These are phyloP conservation scores for Gobio occitaniae DNA, from an alignment of 2,797 vertebrate species.

Conservation along the genomic window DNA sequence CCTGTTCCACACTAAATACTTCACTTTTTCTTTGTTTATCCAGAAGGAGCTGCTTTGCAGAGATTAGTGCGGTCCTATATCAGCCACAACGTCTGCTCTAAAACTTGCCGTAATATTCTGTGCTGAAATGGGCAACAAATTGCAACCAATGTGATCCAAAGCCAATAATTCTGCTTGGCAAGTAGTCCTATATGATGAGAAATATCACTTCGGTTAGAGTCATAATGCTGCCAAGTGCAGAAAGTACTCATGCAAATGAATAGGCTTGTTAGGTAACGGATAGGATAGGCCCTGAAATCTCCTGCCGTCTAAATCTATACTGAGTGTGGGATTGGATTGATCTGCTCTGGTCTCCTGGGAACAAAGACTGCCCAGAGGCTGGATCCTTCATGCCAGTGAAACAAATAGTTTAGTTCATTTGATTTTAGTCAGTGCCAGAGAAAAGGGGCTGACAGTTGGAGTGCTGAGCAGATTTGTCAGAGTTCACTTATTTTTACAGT, in stretches of 20 bases:
- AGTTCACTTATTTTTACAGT: constrained; percentile 25
- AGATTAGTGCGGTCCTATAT: neutral
- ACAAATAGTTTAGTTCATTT: constrained; percentile 46
- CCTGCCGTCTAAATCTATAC: constrained; percentile 44
- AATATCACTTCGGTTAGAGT: constrained; percentile 26
- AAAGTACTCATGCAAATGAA: constrained; percentile 52
- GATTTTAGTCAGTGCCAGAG: constrained; percentile 26
- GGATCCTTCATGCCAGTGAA: constrained; percentile 35
- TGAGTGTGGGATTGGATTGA: constrained; percentile 44
- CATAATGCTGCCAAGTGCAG: constrained; percentile 26
- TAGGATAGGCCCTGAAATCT: constrained; percentile 37
- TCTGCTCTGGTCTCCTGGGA: constrained; percentile 22
- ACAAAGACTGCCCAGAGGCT: constrained; percentile 23
- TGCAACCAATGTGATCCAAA: constrained; percentile 43
- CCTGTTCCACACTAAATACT: constrained; percentile 13
- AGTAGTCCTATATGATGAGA: constrained; percentile 21
- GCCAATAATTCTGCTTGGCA: constrained; percentile 38
- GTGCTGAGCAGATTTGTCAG: constrained; percentile 43
- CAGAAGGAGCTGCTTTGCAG: constrained; percentile 3
- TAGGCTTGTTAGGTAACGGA: constrained; percentile 40
- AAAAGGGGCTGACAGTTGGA: constrained; percentile 13
- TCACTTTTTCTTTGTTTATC: neutral
- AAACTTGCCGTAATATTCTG: constrained; percentile 19
- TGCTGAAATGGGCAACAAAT: constrained; percentile 35
- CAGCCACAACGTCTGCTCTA: neutral